Base-by-base conservation (phyloP, 2,113 vertebrate species). In the Bostrychus sinensis region DNA sequence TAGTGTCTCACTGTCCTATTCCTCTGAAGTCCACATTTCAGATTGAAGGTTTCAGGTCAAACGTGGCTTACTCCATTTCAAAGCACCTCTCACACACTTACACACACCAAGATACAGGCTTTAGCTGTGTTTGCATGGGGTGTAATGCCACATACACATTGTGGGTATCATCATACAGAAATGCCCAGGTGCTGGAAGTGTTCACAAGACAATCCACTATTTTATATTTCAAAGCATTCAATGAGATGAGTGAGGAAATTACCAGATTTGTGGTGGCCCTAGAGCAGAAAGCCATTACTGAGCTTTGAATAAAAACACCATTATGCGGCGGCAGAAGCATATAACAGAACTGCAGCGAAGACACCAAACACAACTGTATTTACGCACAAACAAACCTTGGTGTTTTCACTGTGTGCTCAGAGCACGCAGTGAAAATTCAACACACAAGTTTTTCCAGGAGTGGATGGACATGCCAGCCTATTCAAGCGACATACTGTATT, bases 11-110 rank as follows among this genome's bases (percentile, higher is more conserved):
- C 41, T 28, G 38, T 72, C 62, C 65, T 16, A 45, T 57, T 54
- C n/a, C 51, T 72, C 39, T 70, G 32, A 71, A 72, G 60, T 59
- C 30, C 2, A 39, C 19, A 32, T 72, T 30, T 69, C 56, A 34
- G 34, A 65, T 2, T 4, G 32, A 56, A 42, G 36, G 53, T 66
- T 42, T 53, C n/a, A 1, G 12, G 37, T 32, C 13, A 9, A 48
- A 53, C 4, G 16, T 32, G 48, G 42, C 20, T 39, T 38, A 45
- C 8, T 26, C 45, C 13, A 66, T 62, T 71, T 71, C 34, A 63
- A 56, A 51, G 11, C 22, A 26, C 28, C n/a, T 39, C 25, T 7
- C 22, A 50, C 61, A 53, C 42, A 43, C 3, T 0, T 26, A 23
- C 55, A 32, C n/a, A 30, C 7, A 32, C 1, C 37, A 39, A 34